Evolutionary conservation across 2,888 invertebrate genomes (phyloP), one percentile per base, ranked within the genome.

Genomic region (Agelastica alni): DNA sequence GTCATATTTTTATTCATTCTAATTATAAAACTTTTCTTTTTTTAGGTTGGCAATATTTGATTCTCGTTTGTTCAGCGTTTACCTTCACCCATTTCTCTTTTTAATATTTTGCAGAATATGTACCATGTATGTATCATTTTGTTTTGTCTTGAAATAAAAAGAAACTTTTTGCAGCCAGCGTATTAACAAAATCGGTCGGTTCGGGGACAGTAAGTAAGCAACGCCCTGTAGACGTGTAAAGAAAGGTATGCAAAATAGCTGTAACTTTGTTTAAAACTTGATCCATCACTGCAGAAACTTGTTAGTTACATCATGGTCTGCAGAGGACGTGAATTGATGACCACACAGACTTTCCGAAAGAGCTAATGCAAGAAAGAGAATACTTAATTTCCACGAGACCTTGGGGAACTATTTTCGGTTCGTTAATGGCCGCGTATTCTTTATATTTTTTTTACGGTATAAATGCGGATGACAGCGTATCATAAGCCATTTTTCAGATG

Each of bases 241-340:
- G n/a, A n/a, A n/a, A 26, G 26, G 6, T 26, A 26, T 26, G 26
- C 26, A 26, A 26, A 26, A 7, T 7, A 26, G 26, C 6, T n/a
- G n/a, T 7, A 26, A 51, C 45, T 49, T 44, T 32, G 13, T 12
- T 42, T 51, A 51, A 31, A 51, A 47, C 47, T 56, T 54, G 51
- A 59, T 59, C 59, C 59, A 54, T 59, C 56, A 59, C 51, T 52
- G 10, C 10, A 20, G 32, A 41, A 49, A 39, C 18, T 39, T 20
- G 41, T 49, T 49, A 41, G 49, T 42, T 49, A 32, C 42, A 49
- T 49, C 41, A 32, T 22, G 41, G 63, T 51, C 63, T 63, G 63
- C 52, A 32, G 22, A 45, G 57, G 63, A 61, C 63, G 54, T 56
- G 56, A 61, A 63, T 63, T 63, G 63, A 63, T 63, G 63, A 54